Conservation (phyloP, 2,888 invertebrate genomes). For the Bellardia bayeri region DNA sequence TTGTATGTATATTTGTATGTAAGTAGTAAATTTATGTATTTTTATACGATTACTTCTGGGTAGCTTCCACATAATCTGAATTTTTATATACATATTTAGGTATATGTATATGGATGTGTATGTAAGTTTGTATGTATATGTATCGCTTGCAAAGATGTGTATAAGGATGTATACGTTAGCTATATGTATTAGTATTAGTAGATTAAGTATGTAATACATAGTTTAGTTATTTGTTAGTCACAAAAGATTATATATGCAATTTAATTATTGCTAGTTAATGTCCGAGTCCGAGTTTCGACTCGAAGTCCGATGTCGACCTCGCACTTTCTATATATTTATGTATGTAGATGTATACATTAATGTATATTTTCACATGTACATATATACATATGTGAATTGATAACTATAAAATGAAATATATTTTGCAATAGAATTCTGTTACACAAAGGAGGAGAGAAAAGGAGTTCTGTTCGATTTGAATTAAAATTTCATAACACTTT, state of each 20-base stretch:
- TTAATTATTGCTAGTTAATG: neutral
- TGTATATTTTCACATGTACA: constrained; percentile 66
- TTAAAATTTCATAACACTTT: no score
- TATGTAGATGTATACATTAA: neutral
- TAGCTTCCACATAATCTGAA: constrained; percentile 77
- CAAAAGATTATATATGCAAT: constrained; percentile 5
- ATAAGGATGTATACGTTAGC: neutral
- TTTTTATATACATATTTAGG: neutral
- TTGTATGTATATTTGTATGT: neutral
- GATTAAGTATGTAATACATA: neutral
- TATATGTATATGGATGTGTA: neutral
- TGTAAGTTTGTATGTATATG: neutral
- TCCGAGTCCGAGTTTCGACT: neutral
- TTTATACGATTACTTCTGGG: constrained; percentile 75
- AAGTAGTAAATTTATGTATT: neutral
- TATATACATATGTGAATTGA: constrained; percentile 11
- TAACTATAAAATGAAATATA: neutral
- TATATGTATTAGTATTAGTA: constrained; percentile 3
- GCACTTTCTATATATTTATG: neutral
- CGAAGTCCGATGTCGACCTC: neutral
- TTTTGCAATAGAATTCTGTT: neutral
- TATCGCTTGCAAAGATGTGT: neutral
- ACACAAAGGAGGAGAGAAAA: neutral
- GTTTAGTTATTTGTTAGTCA: constrained; percentile 13
- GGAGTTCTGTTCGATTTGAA: no score